Base-by-base conservation (phyloP, 1,140 invertebrate species). In the Plodia interpunctella region DNA sequence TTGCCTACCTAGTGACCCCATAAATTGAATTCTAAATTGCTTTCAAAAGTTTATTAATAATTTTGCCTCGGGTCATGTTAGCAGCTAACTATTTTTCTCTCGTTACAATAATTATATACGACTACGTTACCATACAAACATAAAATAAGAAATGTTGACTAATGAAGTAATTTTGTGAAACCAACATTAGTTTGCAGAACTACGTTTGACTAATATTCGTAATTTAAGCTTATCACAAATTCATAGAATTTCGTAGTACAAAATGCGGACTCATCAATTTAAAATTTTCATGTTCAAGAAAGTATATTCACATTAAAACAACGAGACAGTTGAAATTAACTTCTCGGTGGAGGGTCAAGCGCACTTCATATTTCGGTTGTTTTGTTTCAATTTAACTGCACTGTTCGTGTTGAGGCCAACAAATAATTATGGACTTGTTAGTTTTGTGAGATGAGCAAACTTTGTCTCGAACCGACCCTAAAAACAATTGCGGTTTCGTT, bases 341-440 rank as follows among this genome's bases (percentile, higher is more conserved):
- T 67, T 66, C 60, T 66, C 62, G 72, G 57, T 68, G 61, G 38
- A 57, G 62, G 69, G 76, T 82, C 72, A 75, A 80, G 68, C 59
- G 50, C 52, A 59, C 66, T 72, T 70, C 56, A 64, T 65, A 72
- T 73, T 81, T 73, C 56, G 65, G 62, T 76, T 77, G 72, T 72
- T 80, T 70, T 70, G 70, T 71, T 78, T 74, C 65, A 78, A 78
- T 80, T 78, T 75, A 74, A 71, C 65, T 69, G 59, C 58, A 60
- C 57, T 58, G 65, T 61, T 67, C 60, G 57, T 57, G 70, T 63
- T 73, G 70, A 57, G 68, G 63, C 60, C 67, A 76, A 77, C 72
- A 76, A 78, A 83, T 80, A 79, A 83, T 83, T 81, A 82, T 66
- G 63, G 79, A 79, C 71, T 80, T 68, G 69, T 76, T 76, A 70